Evolutionary conservation across 2,113 vertebrate species (phyloP).

Genomic region (rat (Rattus norvegicus)): GRCr8 NC_086032.1:103630001-103630500

Average conservation of each 20-base stretch:
- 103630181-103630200: not conserved
- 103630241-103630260: not conserved
- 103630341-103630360: not conserved
- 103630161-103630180: not conserved
- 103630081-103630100: not conserved
- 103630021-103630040: not conserved
- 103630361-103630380: accelerated
- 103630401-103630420: not conserved
- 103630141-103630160: not conserved
- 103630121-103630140: not conserved
- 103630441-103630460: too few relatives aligned
- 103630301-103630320: not conserved
- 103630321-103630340: not conserved
- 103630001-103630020: not conserved
- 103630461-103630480: not conserved
- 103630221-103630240: too few relatives aligned
- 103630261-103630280: not conserved
- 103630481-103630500: not conserved
- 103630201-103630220: not conserved
- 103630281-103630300: not conserved
- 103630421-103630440: not conserved
- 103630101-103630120: not conserved
- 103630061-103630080: not conserved
- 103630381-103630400: not conserved
- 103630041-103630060: not conserved